Percentiles rank a stretch among this genome's conserved stretches.
Evolutionary conservation across 1,140 invertebrate genomes (phyloP).

Genomic region (Papilio dardanus): DNA sequence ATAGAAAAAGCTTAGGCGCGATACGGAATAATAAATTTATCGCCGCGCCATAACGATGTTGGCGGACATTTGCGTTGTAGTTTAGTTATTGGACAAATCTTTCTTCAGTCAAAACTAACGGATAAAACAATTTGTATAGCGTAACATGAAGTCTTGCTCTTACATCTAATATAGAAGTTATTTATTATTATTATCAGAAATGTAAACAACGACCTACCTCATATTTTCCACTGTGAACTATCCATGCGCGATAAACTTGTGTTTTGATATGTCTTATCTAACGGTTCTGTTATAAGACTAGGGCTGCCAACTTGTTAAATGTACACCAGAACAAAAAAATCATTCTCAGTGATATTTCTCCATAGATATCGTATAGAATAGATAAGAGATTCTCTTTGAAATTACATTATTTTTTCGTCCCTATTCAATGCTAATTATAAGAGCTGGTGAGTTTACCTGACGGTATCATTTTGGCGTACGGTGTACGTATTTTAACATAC

Average conservation of each 20-base stretch:
- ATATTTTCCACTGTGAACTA: slow-evolving; percentile 21
- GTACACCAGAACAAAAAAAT: neutral
- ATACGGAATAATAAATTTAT: slow-evolving; percentile 61
- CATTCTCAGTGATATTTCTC: neutral
- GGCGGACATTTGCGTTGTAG: too few relatives aligned
- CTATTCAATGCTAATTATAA: too few relatives aligned
- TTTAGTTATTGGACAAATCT: neutral
- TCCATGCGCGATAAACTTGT: neutral
- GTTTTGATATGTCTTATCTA: neutral
- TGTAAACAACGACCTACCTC: slow-evolving; percentile 23
- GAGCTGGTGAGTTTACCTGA: too few relatives aligned
- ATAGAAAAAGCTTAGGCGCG: slow-evolving; percentile 53
- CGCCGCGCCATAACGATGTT: slow-evolving; percentile 18
- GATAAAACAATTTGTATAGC: neutral
- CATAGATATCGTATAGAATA: too few relatives aligned
- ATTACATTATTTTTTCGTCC: too few relatives aligned
- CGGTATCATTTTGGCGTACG: too few relatives aligned
- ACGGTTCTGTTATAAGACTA: neutral
- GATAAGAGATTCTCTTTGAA: too few relatives aligned
- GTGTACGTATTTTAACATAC: too few relatives aligned
- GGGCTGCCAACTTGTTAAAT: neutral
- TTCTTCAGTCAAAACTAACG: neutral
- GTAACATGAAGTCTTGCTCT: neutral
- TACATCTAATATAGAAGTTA: neutral
- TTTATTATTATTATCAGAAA: neutral